A percentile compares a stretch with the other conserved stretches of the same genome.
These are phyloP conservation scores for Drosophila aff. DNA, from an alignment of 1,140 invertebrate species.

Conservation along the genomic window DNA sequence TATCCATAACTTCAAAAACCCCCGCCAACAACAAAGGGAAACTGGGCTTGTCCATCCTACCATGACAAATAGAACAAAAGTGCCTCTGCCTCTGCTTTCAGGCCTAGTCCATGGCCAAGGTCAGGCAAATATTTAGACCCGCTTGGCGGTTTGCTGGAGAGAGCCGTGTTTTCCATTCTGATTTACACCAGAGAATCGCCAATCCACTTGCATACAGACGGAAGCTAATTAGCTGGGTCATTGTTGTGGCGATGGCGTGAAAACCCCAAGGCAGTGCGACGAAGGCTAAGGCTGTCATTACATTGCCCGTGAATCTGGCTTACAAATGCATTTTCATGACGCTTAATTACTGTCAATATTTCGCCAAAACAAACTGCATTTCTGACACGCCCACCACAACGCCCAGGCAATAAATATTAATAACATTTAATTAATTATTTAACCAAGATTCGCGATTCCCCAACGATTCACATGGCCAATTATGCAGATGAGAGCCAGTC, in stretches of 20 bases:
- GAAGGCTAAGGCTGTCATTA: conserved; percentile 35
- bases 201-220: conserved; percentile 21
- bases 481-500: conserved; percentile 71
- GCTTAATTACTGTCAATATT: conserved; percentile 69
- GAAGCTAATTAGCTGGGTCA: conserved; percentile 68
- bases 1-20: conserved; percentile 26
- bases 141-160: not conserved
- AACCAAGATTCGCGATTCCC: conserved; percentile 45
- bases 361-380: conserved; percentile 56
- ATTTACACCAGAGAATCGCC: conserved; percentile 22
- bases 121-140: conserved; percentile 27
- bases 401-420: conserved; percentile 72
- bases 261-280: conserved; percentile 46
- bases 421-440: conserved; percentile 41
- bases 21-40: conserved; percentile 36
- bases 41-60: conserved; percentile 35
- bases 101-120: conserved; percentile 70
- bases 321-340: conserved; percentile 37
- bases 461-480: conserved; percentile 45
- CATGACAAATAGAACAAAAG: conserved; percentile 66
- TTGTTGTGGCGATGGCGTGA: conserved; percentile 64
- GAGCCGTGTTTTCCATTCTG: conserved; percentile 18
- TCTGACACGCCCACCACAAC: conserved; percentile 33
- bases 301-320: conserved; percentile 44
- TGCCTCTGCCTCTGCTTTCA: conserved; percentile 16